Evolutionary conservation across 1,140 invertebrate species (phyloP).

Genomic region (Saxidomus purpurata): DNA sequence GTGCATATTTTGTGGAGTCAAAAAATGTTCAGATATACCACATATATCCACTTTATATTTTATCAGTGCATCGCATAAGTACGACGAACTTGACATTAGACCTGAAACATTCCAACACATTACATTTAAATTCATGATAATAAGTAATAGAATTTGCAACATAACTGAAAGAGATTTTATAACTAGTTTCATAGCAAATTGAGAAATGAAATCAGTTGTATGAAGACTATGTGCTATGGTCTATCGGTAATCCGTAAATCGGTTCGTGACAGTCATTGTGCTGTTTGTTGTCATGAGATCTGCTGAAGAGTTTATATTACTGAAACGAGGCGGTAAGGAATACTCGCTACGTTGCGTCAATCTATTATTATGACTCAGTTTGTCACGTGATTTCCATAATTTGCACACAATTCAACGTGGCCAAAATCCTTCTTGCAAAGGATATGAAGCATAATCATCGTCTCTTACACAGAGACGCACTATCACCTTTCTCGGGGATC

Average conservation of each 20-base stretch:
- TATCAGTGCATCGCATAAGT: slow-evolving; percentile 4
- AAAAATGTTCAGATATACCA: slow-evolving; percentile 44
- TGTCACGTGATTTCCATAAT: slow-evolving; percentile 17
- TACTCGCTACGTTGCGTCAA: neutral
- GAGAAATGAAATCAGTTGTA: slow-evolving; percentile 11
- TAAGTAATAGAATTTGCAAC: neutral
- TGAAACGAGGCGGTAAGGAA: slow-evolving; percentile 3
- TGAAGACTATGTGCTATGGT: slow-evolving; percentile 10
- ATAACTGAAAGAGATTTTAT: slow-evolving; percentile 1
- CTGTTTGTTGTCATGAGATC: neutral
- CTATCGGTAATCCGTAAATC: slow-evolving; percentile 3
- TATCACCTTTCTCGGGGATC: neutral
- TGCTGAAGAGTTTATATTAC: neutral
- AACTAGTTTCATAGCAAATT: slow-evolving; percentile 10
- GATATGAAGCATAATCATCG: neutral
- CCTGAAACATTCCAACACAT: slow-evolving; percentile 50
- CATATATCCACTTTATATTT: slow-evolving; percentile 6
- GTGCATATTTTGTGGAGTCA: slow-evolving; percentile 41
- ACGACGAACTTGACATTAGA: slow-evolving; percentile 35
- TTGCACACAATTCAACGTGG: neutral
- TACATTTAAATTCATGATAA: slow-evolving; percentile 28
- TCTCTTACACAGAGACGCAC: neutral
- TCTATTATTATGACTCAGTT: neutral
- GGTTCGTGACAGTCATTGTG: slow-evolving; percentile 8
- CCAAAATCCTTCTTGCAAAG: neutral